Evolutionary conservation across 2,888 invertebrate genomes (phyloP), one percentile per base, ranked within the genome.

Genomic region (Junonia oenone): DNA sequence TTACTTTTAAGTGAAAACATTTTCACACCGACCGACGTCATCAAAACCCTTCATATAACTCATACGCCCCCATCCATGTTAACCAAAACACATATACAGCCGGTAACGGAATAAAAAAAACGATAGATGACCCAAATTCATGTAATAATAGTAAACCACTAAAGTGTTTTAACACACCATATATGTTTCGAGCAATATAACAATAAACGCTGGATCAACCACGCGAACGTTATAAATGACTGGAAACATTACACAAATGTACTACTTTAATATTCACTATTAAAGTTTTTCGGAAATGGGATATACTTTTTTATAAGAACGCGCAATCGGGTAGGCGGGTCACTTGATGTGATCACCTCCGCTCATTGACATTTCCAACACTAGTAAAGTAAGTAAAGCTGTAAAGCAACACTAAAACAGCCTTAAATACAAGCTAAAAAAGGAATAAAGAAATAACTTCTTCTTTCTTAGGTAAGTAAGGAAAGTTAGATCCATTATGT

Each of bases 121-220:
- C 31, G 13, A 43, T 6, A 17, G 17, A 35, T 45, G 26, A 45
- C 17, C 35, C 37, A 38, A 53, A 46, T 46, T 11, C 33, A 8
- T 17, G 17, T 17, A 26, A 22, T 26, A 33, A 40, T 50, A 14
- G 49, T 45, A 48, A 29, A 51, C 40, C 31, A 46, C 45, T 55
- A 55, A 58, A 58, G 40, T 37, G 17, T 55, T 52, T 55, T 55
- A 55, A 58, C 52, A 52, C 48, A 19, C 45, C 45, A 49, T 49
- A 49, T 37, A 55, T 6, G 48, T 31, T 33, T n/a, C 9, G 26
- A 11, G 47, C 43, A 52, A 40, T 55, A 46, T 26, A 51, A 38
- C 47, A 43, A 53, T 53, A 45, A 59, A 59, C 38, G 45, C 37
- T 29, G 45, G 55, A 60, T 50, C 54, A 56, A 33, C 38, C 51